Evolutionary conservation across 2,113 vertebrate genomes (phyloP).

Genomic region (Ardeotis arabs): DNA sequence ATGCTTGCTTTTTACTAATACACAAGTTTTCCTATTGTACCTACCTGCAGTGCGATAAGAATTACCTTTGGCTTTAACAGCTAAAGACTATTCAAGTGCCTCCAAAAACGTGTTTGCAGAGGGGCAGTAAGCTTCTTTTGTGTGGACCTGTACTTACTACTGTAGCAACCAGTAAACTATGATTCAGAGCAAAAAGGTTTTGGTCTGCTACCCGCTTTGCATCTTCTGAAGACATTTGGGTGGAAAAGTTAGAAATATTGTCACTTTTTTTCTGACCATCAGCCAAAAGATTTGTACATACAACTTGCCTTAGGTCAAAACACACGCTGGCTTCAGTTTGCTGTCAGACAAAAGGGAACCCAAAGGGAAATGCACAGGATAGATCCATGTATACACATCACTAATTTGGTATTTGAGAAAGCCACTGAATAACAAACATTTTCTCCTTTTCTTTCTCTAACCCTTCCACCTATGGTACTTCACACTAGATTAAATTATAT

Average conservation of each 20-base stretch:
- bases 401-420: neutral
- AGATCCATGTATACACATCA: neutral
- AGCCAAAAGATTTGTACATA: neutral
- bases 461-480: neutral
- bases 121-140: neutral
- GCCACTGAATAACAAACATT: neutral
- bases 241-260: neutral
- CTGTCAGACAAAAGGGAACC: neutral
- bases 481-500: neutral
- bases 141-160: neutral
- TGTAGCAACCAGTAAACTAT: neutral
- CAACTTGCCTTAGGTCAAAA: neutral
- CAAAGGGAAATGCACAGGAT: neutral
- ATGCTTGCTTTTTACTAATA: neutral
- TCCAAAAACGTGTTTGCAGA: neutral
- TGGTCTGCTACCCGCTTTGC: neutral
- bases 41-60: neutral
- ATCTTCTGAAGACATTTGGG: neutral
- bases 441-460: neutral
- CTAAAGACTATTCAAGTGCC: neutral
- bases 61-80: neutral
- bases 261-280: neutral
- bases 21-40: neutral
- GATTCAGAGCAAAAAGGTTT: neutral
- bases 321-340: neutral